Evolutionary conservation across 1,140 invertebrate species (phyloP), one percentile per base, ranked within the genome.

Genomic region (Babylonia areolata): DNA sequence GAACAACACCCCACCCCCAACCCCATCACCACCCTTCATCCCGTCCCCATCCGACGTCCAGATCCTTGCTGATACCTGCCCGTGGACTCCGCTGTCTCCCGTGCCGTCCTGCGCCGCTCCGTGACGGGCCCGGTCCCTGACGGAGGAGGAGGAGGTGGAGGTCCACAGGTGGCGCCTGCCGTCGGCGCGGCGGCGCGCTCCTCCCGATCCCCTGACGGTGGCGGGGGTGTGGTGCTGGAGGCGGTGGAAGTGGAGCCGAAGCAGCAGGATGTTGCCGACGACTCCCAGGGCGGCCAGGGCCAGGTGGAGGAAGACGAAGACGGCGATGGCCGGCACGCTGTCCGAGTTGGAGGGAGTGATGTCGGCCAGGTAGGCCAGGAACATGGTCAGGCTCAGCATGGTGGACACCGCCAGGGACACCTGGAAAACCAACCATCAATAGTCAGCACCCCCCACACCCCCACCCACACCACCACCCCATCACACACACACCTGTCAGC

Each of bases 341-440:
- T 81, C 79, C 31, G 79, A 81, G 79, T 81, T 81, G 79, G 42
- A 31, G 39, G 79, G 79, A 31, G 79, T 81, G 54, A 81, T 81
- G 79, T 81, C 79, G 40, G 31, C 35, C 31, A 81, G 42, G 40
- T 81, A 81, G 40, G 40, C 54, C 40, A 81, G 79, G 40, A 87
- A 87, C 64, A 87, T 83, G 3, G 86, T 85, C 51, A 87, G 84
- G 1, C 81, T 71, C 23, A 87, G 42, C 42, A 87, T 54, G 5
- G 84, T 83, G 1, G 86, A 85, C 12, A 87, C 86, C 1, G 81
- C 82, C 6, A 87, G 77, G n/a, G 86, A 87, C 69, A 73, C 69
- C 69, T n/a, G n/a, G n/a, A n/a, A n/a, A n/a, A n/a, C n/a, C n/a
- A n/a, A n/a, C n/a, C n/a, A n/a, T n/a, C n/a, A n/a, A n/a, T n/a